Evolutionary conservation across 1,140 invertebrate species (phyloP), one percentile per base, ranked within the genome.

Genomic region (Zophobas morio): DNA sequence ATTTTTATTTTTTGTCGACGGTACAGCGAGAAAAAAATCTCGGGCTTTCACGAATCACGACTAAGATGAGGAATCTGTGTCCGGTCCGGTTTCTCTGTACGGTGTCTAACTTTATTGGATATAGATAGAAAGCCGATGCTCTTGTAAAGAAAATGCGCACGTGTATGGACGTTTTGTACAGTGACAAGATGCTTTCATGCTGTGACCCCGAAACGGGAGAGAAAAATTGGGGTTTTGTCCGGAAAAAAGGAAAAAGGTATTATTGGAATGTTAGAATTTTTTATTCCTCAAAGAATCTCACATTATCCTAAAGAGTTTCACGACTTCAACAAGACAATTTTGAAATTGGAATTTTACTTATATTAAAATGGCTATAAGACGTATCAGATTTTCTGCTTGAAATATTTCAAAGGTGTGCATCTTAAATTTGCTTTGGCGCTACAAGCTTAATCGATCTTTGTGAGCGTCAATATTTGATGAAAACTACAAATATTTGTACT

Each of bases 1-100:
- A 75, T 75, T 73, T 54, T 73, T 56, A 57, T 56, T 60, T 57
- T 72, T 72, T 72, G 32, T 20, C 57, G 37, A 6, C 35, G n/a
- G 47, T 8, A 34, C 32, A 20, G 53, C 6, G 35, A 66, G 20
- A 72, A 51, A 72, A 72, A 72, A 72, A 36, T n/a, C 39, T n/a
- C 60, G 39, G 51, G 70, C 70, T 72, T 72, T 72, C 70, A 53
- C 70, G 70, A 51, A 33, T 51, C 51, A 72, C 35, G 20, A 20
- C 20, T 20, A 20, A 20, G 70, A 42, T 42, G 60, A 20, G n/a
- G 49, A 57, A 57, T 57, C 33, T 34, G 54, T 40, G 39, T 66
- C 60, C 60, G 60, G 60, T 66, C 60, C 42, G n/a, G 60, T 66
- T 72, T 72, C 20, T 5, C n/a, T 56, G n/a, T 51, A 35, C 6